Evolutionary conservation across 2,888 invertebrate genomes (phyloP), one percentile per base, ranked within the genome.

Genomic region (Drosophila anomelani): DNA sequence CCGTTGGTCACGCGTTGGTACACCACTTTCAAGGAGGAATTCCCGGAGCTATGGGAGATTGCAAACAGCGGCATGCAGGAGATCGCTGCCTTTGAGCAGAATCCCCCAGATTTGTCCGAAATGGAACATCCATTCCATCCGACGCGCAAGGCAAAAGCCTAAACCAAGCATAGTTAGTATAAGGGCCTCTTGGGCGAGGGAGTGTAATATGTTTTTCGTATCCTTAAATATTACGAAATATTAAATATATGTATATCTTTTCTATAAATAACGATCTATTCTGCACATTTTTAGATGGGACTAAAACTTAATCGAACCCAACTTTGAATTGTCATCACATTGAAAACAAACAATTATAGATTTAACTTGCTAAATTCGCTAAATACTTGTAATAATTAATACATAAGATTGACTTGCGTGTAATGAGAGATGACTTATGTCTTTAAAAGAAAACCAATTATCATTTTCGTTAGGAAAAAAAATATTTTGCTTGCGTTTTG

Each of bases 41-140:
- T 95, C 90, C 95, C 96, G 0, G 94, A 95, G 7, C 90, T 96
- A 46, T 96, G 96, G 96, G 93, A 94, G 75, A 95, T 96, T 59
- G 95, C 94, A 0, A 95, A 94, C 67, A 93, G 90, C 15, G 96
- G 95, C 26, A 94, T 96, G 95, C 94, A 94, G 72, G 95, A 96
- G 91, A 94, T 96, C 58, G 93, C 92, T 53, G 93, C 94, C 54
- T 96, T 96, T 79, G 95, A 94, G 46, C 94, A 94, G 54, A 96
- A 96, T 92, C 96, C 95, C 1, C 96, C 96, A 3, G 95, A 96
- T 91, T 88, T 96, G 38, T 94, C 95, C 9, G 93, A 94, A 72
- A 93, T 96, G 92, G 93, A 94, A 57, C 96, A 96, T 91, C 96
- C 96, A 6, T 94, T 96, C 76, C 96, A 96, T 92, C 96, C 96